Base-by-base conservation (phyloP, 2,113 vertebrate species). In the Gambusia holbrooki region DNA sequence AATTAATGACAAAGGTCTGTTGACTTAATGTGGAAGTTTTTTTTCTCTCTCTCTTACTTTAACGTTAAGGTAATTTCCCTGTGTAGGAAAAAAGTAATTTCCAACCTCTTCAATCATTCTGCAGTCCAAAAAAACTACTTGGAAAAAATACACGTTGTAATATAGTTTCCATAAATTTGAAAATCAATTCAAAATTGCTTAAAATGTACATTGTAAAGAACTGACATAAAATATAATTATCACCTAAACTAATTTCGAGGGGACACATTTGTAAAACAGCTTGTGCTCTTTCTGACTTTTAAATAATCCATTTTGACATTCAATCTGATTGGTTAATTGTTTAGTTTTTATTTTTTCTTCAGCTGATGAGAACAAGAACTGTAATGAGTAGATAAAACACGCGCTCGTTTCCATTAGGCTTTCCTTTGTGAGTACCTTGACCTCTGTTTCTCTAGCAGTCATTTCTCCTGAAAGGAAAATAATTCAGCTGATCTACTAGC, bases 401-500 rank as follows among this genome's bases (percentile, higher is more conserved):
- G 60, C 68, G 77, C 87, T 80, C 84, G 69, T 89, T 88, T 91
- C 88, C 83, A 88, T 90, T 86, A 84, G 69, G 62, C 33, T 74
- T 80, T 85, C 51, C 54, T 81, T 92, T 83, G 86, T 77, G 64
- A 83, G 74, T 82, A 82, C 63, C 77, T 85, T 90, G 76, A 90
- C 86, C 87, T 58, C 75, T 69, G 76, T 63, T 74, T 84, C 82
- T 79, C n/a, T 69, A 83, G 32, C 73, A 88, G 71, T 82, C 37
- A 77, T 73, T 81, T 69, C 70, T 70, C 77, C 66, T 86, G 68
- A 90, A 89, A 86, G 69, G 71, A 87, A 79, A 84, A 72, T 74
- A 51, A 74, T 86, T 67, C 64, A 69, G 42, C 73, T 80, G 75
- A 72, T 80, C 74, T 82, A 42, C 62, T 81, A 79, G 73, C 87